Conservation (phyloP, 2,888 invertebrate genomes). For the Rhagonycha lutea region DNA sequence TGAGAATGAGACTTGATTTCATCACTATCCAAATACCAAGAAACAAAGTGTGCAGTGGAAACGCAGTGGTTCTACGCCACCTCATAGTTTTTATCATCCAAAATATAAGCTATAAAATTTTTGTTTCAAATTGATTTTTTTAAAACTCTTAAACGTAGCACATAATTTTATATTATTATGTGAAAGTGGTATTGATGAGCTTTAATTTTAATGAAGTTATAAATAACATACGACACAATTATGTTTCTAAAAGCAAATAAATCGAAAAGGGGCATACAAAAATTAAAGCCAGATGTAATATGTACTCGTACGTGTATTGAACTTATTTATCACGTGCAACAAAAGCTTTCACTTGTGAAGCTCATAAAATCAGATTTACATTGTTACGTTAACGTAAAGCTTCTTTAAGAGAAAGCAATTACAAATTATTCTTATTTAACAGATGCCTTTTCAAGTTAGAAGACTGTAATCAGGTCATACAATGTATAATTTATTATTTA, state of each 20-base stretch:
- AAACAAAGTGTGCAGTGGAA: too few species aligned
- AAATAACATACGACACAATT: not conserved
- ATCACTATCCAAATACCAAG: too few species aligned
- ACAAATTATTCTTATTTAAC: not conserved
- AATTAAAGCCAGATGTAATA: constrained; percentile 22
- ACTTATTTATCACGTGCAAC: constrained; percentile 4
- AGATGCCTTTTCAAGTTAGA: not conserved
- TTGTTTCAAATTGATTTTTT: too few species aligned
- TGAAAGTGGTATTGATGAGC: not conserved
- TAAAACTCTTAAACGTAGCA: not conserved
- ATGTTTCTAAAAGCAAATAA: not conserved
- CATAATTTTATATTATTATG: not conserved
- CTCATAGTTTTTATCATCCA: too few species aligned
- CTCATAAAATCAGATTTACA: not conserved
- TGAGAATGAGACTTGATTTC: too few species aligned
- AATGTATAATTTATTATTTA: not conserved
- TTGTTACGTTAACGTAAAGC: not conserved
- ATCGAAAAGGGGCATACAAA: not conserved
- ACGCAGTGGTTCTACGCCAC: too few species aligned
- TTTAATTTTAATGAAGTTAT: not conserved
- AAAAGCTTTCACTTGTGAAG: not conserved
- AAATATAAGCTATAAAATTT: too few species aligned
- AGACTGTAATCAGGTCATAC: not conserved
- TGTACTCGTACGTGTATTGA: constrained; percentile 15
- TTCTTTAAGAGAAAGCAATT: not conserved